Percentiles rank a stretch among this genome's conserved stretches.
These are phyloP conservation scores for Pherbina coryleti DNA, from an alignment of 2,888 invertebrate species.

Conservation along the genomic window DNA sequence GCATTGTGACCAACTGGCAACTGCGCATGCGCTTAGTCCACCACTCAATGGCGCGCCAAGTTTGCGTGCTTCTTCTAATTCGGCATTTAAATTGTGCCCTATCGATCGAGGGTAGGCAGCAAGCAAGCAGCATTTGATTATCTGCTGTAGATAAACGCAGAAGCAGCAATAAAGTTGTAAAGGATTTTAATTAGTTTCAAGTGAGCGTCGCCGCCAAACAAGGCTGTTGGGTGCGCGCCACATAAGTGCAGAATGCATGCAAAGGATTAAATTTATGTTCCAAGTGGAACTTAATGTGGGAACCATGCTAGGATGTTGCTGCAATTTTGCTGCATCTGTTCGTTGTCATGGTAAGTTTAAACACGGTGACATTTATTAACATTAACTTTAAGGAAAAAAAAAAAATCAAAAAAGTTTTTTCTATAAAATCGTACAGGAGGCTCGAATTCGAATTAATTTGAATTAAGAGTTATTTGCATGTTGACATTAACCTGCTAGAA, in stretches of 20 bases:
- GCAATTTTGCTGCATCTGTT: background rate
- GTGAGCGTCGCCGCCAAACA: background rate
- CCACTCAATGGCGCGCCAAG: background rate
- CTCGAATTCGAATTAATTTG: too few species aligned
- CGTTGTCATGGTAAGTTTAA: background rate
- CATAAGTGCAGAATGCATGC: background rate
- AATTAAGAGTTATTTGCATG: too few species aligned
- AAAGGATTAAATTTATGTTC: conserved; percentile 17
- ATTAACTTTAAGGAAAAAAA: background rate
- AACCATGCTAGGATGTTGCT: background rate
- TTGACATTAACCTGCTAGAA: too few species aligned
- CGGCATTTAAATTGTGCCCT: conserved; percentile 7
- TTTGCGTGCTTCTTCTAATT: conserved; percentile 10
- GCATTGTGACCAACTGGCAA: background rate
- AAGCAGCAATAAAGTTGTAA: conserved; percentile 15
- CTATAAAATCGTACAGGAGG: too few species aligned
- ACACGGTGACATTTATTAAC: background rate
- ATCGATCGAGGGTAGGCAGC: conserved; percentile 4
- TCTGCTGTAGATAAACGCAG: background rate
- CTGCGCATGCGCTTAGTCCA: conserved; percentile 3
- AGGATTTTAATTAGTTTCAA: conserved; percentile 31
- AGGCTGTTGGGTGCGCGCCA: background rate
- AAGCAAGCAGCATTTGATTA: conserved; percentile 12
- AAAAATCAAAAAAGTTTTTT: background rate
- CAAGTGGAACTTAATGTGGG: conserved; percentile 30